Base-by-base conservation (phyloP, 1,140 invertebrate species). In the Trichonephila clavipes region DNA sequence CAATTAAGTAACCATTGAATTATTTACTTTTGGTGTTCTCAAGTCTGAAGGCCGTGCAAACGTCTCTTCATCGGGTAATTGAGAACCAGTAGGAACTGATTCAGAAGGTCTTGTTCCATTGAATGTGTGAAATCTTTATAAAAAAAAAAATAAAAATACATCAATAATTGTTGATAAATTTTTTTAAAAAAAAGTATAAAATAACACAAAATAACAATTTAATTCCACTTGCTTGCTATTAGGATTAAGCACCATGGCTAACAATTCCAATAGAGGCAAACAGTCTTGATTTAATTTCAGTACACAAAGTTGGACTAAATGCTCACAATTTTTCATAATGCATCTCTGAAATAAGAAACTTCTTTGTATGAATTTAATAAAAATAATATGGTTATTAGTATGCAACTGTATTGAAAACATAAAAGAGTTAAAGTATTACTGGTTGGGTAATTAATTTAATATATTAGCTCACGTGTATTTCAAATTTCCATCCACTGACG, bases 401-500 rank as follows among this genome's bases (percentile, higher is more conserved):
- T 40, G 34, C 34, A 40, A 40, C 34, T 40, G 4, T 40, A 40
- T 40, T 40, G 34, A 40, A 40, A 40, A 40, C 34, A 40, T 40
- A 40, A 1, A 4, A 40, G 34, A 40, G 34, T 40, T 40, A 40
- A 40, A 40, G 34, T 40, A 40, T 40, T 40, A 40, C 34, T 40
- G 34, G 34, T 40, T 40, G 34, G 34, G 4, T 40, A 40, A 40
- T 40, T 40, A 40, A 28, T 28, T 34, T 77, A 0, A 77, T 34
- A 77, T 77, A 18, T 85, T 51, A 88, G 96, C 96, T 96, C 95
- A 96, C 97, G 96, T 99, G 99, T 95, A 99, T 99, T 96, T 99
- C 99, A 95, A 97, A 97, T 96, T 99, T 99, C 99, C 99, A 99
- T 95, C 98, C 99, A 95, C 98, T 98, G 62, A 99, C 99, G 83